Evolutionary conservation across 2,797 vertebrate species (phyloP).

Genomic region (Pseudopleuronectes americanus): DNA sequence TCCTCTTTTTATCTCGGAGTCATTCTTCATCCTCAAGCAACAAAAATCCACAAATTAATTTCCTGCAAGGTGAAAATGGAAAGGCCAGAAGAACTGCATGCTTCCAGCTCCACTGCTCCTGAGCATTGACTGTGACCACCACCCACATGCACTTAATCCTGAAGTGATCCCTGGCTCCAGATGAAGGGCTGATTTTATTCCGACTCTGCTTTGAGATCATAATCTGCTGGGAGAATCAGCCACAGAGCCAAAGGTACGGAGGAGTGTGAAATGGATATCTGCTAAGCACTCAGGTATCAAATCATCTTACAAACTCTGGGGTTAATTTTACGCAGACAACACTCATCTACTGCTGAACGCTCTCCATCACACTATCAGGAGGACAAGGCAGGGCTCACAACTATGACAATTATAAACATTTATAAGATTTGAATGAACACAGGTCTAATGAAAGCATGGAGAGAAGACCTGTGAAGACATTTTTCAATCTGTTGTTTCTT

Average conservation of each 20-base stretch:
- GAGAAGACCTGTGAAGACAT: no score
- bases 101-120: slow-evolving; percentile 32
- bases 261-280: slow-evolving; percentile 22
- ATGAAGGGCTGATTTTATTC: slow-evolving; percentile 47
- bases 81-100: slow-evolving; percentile 20
- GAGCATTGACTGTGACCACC: slow-evolving; percentile 27
- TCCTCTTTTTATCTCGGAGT: not conserved
- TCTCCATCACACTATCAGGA: slow-evolving; percentile 2
- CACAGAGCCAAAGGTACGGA: slow-evolving; percentile 28
- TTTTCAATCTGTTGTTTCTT: not conserved
- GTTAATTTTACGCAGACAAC: slow-evolving; percentile 1
- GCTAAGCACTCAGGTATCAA: slow-evolving; percentile 46
- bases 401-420: not conserved
- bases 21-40: slow-evolving; percentile 13
- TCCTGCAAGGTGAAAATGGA: not conserved
- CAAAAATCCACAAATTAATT: slow-evolving; percentile 11
- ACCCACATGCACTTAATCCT: slow-evolving; percentile 71
- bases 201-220: slow-evolving; percentile 70
- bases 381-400: not conserved
- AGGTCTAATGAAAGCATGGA: not conserved
- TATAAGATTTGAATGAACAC: not conserved
- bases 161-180: slow-evolving; percentile 53
- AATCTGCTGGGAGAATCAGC: slow-evolving; percentile 72
- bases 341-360: slow-evolving; percentile 7
- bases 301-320: slow-evolving; percentile 41